phyloP scores from a whole-genome alignment of 2,113 vertebrate genomes.

The Tor tambroides region DNA sequence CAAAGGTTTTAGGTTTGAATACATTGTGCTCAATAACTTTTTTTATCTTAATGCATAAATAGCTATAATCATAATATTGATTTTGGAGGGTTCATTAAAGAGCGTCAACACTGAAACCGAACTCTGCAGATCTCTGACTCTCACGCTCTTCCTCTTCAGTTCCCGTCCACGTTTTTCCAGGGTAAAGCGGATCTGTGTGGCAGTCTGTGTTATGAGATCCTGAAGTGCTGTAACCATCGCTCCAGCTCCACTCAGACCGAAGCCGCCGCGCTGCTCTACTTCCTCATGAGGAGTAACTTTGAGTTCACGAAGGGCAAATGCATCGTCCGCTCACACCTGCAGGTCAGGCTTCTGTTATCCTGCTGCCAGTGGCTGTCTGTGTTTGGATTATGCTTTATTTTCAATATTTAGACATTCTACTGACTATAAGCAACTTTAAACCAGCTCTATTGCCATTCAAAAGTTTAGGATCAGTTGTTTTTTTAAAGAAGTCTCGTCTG shows the following conservation, averaged over 20 bases:
- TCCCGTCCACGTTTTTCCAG: constrained; percentile 94
- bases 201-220: constrained; percentile 93
- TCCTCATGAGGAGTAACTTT: constrained; percentile 99
- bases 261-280: constrained; percentile 93
- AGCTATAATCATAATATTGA: not conserved
- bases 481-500: no score
- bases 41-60: no score
- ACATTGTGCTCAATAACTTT: not conserved
- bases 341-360: constrained; percentile 76
- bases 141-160: constrained; percentile 72
- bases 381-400: not conserved
- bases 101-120: not conserved
- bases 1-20: not conserved
- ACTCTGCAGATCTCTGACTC: not conserved
- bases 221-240: constrained; percentile 97
- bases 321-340: constrained; percentile 95
- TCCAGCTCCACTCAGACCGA: constrained; percentile 94
- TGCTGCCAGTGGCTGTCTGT: not conserved
- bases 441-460: no score
- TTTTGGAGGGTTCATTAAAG: not conserved
- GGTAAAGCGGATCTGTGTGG: constrained; percentile 95
- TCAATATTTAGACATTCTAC: not conserved
- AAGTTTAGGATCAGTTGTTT: no score
- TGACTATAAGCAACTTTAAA: no score
- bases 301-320: constrained; percentile 97